phyloP scores from a whole-genome alignment of 1,140 invertebrate genomes.

The Pomacea maculata region DNA sequence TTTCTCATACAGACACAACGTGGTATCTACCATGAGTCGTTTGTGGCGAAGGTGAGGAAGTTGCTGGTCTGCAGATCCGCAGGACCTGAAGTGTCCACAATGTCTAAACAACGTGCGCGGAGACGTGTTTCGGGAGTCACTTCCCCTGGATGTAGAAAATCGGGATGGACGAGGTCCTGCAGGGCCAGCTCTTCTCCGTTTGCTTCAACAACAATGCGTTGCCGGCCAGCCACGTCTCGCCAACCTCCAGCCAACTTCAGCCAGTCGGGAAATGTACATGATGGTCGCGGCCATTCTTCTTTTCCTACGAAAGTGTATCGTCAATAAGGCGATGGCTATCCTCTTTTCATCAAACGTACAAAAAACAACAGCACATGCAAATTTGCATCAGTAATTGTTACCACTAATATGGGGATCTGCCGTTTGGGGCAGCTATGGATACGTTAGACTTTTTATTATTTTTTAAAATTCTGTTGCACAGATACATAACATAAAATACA shows the following conservation, averaged over 20 bases:
- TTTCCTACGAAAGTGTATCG: neutral
- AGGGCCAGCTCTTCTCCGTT: slow-evolving; percentile 18
- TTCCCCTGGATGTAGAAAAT: slow-evolving; percentile 9
- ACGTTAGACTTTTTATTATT: too few species aligned
- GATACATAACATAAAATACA: too few species aligned
- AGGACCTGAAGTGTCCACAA: neutral
- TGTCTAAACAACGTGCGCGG: neutral
- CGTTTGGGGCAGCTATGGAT: too few species aligned
- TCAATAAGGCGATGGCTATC: neutral
- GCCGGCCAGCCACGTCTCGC: slow-evolving; percentile 19
- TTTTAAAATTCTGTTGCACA: too few species aligned
- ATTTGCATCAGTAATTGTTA: too few species aligned
- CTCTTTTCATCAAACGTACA: neutral
- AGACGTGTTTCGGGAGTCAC: neutral
- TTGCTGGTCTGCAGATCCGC: neutral
- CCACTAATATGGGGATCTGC: too few species aligned
- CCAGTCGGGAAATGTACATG: slow-evolving; percentile 14
- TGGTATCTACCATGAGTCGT: slow-evolving; percentile 9
- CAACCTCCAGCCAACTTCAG: slow-evolving; percentile 1
- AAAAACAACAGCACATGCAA: neutral
- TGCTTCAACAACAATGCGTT: slow-evolving; percentile 12
- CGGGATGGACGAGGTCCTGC: slow-evolving; percentile 13
- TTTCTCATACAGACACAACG: too few species aligned
- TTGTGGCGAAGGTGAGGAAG: slow-evolving; percentile 24
- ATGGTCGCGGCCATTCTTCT: slow-evolving; percentile 17